Base-by-base conservation (phyloP, 2,797 vertebrate genomes). In the Pseudomugil gertrudae region DNA sequence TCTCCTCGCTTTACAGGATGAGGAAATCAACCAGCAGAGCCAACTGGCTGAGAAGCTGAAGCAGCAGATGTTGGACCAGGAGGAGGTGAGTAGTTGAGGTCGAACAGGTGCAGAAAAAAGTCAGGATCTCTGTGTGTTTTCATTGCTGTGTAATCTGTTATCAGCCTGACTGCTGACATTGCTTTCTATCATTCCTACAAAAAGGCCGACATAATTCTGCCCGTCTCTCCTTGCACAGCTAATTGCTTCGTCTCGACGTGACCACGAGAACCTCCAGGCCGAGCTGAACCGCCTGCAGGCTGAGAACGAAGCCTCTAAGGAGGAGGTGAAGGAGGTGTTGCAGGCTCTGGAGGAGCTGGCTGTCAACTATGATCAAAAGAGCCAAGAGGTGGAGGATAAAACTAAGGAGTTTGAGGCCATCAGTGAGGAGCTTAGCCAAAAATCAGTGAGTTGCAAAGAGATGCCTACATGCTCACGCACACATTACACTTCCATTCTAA, bases 11-110 rank as follows among this genome's bases (percentile, higher is more conserved):
- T 32, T 63, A 74, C 83, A 99, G 96, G 97, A 99, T 85, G 96
- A 99, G 92, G 97, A 99, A 92, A 99, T 99, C 85, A 99, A 99
- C 93, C 97, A 98, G 74, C 97, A 98, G 89, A 98, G 97, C 79
- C 97, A 99, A 60, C 89, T 99, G 80, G 96, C 96, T 48, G 97
- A 99, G 93, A 98, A 99, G 86, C 92, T 99, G 60, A 99, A 98
- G 84, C 96, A 97, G 57, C 97, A 98, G 81, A 98, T 98, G 97
- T 85, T 98, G 87, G 97, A 98, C 87, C 97, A 98, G 90, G 97
- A 98, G 80, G 97, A 98, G 93, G 97, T 96, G 78, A 92, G 93
- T 79, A 1, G 24, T 27, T 17, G 35, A 72, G 52, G 43, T 69
- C 9, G 4, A 19, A 9, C 45, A 62, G 15, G 24, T 55, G 54